Conservation (phyloP, 2,888 invertebrate genomes). For the Ennomos erosarius region DNA sequence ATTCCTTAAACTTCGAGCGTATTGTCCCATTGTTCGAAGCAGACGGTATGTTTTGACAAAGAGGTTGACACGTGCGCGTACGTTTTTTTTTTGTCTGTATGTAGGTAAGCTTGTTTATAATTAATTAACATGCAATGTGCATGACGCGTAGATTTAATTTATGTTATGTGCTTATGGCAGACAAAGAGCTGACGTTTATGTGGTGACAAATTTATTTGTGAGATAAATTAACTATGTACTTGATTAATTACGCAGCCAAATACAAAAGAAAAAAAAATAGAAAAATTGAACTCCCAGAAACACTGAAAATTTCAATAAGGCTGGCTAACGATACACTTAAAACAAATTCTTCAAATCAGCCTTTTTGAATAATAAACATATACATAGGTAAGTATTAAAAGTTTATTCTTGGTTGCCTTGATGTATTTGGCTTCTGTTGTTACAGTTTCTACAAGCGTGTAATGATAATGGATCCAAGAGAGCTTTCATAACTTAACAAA, state of each 20-base stretch:
- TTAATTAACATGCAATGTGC: conserved; percentile 31
- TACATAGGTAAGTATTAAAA: too few relatives aligned
- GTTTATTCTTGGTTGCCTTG: too few relatives aligned
- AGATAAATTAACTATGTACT: conserved; percentile 23
- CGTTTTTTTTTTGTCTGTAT: conserved; percentile 20
- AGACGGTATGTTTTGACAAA: conserved; percentile 51
- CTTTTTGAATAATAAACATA: too few relatives aligned
- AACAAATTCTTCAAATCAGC: too few relatives aligned
- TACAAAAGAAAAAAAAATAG: too few relatives aligned
- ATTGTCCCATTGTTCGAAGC: conserved; percentile 44
- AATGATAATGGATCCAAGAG: too few relatives aligned
- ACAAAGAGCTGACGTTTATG: conserved; percentile 25
- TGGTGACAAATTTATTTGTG: conserved; percentile 14
- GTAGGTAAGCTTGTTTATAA: conserved; percentile 11
- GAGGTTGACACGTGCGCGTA: conserved; percentile 49
- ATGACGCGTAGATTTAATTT: conserved; percentile 29
- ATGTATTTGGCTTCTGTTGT: too few relatives aligned
- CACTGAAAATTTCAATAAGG: too few relatives aligned
- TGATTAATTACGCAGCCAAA: conserved; percentile 10
- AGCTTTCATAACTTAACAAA: too few relatives aligned
- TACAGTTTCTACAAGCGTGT: too few relatives aligned
- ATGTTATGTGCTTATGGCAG: conserved; percentile 13
- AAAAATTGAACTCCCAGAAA: too few relatives aligned
- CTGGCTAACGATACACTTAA: too few relatives aligned
- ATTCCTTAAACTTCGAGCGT: not conserved